Evolutionary conservation across 2,113 vertebrate species (phyloP), one percentile per base, ranked within the genome.

Genomic region (Seriola aureovittata): DNA sequence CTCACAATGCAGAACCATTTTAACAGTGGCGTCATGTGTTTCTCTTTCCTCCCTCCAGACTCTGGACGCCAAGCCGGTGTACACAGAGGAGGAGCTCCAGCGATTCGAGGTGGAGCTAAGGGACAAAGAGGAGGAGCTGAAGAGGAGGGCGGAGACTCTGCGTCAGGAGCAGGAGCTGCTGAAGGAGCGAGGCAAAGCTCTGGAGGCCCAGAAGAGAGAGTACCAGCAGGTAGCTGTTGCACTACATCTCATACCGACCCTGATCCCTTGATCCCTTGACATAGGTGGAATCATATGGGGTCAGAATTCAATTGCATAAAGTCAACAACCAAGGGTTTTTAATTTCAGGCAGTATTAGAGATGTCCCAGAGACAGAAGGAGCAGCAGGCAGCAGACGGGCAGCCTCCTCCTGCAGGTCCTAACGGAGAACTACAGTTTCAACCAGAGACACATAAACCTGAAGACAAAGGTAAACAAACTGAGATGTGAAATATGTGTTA

Each of bases 141-240:
- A 94, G 25, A 95, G 94, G 75, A 94, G 92, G 87, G 96, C 95
- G 0, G 96, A 95, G 82, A 93, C 93, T 16, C 95, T 98, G 44
- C 95, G 74, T 36, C 94, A 94, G 85, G 96, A 98, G 88, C 96
- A 97, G 17, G 96, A 98, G 73, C 93, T 96, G 32, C 95, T 98
- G 23, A 95, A 90, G 42, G 96, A 97, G 84, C 84, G 96, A 55
- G 96, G 97, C 82, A 96, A 95, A 85, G 96, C 96, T n/a, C 92
- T 98, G 69, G 96, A 97, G 86, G 97, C 95, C 6, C 97, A 98
- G 92, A 96, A 96, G 93, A 96, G 90, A 52, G 97, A 98, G 81
- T 96, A 97, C 82, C 96, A 98, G 75, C 97, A 98, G 97, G 97
- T 98, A 88, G 36, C 3, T 0, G 65, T n/a, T 29, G 10, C 29